Evolutionary conservation across 2,888 invertebrate genomes (phyloP), one percentile per base, ranked within the genome.

Genomic region (Polymixis flavicincta): DNA sequence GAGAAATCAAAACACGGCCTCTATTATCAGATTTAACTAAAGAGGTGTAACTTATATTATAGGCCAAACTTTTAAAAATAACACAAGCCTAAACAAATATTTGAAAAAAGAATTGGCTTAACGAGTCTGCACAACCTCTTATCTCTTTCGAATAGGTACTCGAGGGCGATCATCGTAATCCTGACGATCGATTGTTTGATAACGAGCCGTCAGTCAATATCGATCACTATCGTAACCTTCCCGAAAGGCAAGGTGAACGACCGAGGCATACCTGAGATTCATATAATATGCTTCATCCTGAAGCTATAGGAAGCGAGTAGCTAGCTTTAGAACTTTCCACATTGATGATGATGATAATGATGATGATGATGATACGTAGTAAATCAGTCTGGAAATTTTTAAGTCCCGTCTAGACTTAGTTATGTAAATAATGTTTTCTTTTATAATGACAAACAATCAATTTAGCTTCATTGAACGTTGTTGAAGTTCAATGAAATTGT

Each of bases 181-280:
- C 84, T 45, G 19, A 57, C 82, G 82, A 89, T 89, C 80, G 86
- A 88, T 86, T 78, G 76, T 61, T 84, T 52, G 87, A 87, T 87
- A 87, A 81, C 72, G 85, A 87, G 79, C 87, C 84, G 82, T 85
- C 87, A 89, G 80, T 89, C 90, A 88, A 76, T n/a, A n/a, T 80
- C 85, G 85, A 88, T 88, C 75, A 82, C 84, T 76, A 82, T 87
- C 80, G 59, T 83, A 86, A 90, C 90, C 91, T 92, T 91, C 89
- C 74, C 72, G 57, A 81, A 77, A 85, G 75, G 74, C 88, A 90
- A 90, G 90, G 90, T 90, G 87, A 88, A 89, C 85, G 90, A 90
- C 88, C 84, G 77, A 54, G n/a, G 22, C 25, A 45, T n/a, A 45
- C 4, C 0, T 42, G 11, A 67, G 37, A 19, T 52, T 25, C 71